Evolutionary conservation across 2,113 vertebrate species (phyloP).

Genomic region (Marmota monax): DNA sequence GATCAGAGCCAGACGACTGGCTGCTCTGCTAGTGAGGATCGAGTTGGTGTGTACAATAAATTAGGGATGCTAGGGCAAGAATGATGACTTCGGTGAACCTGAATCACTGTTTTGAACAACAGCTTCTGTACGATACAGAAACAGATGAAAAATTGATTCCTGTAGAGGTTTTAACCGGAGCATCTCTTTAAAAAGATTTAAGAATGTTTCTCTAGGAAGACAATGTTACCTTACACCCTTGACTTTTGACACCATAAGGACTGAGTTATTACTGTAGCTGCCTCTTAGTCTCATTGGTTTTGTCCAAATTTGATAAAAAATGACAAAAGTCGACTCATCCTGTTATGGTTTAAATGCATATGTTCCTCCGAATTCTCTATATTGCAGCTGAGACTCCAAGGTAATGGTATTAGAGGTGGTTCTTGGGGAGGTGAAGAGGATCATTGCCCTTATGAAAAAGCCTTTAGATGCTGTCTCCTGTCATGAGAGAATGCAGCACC

Average conservation of each 20-base stretch:
- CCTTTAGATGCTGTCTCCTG: background rate
- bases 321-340: background rate
- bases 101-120: conserved; percentile 45
- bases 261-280: conserved; percentile 9
- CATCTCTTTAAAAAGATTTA: conserved; percentile 55
- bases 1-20: background rate
- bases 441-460: background rate
- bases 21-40: background rate
- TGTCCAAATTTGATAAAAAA: background rate
- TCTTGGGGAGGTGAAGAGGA: background rate
- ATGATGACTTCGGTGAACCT: background rate
- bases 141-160: background rate
- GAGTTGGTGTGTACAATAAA: background rate
- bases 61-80: background rate
- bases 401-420: background rate
- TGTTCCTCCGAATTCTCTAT: background rate
- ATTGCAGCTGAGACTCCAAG: background rate
- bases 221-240: conserved; percentile 33
- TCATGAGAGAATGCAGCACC: background rate
- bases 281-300: background rate
- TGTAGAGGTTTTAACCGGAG: background rate
- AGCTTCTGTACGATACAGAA: background rate
- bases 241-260: conserved; percentile 11
- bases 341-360: background rate
- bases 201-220: background rate